Conservation (phyloP, 2,888 invertebrate genomes). For the Onthophagus sagittarius region DNA sequence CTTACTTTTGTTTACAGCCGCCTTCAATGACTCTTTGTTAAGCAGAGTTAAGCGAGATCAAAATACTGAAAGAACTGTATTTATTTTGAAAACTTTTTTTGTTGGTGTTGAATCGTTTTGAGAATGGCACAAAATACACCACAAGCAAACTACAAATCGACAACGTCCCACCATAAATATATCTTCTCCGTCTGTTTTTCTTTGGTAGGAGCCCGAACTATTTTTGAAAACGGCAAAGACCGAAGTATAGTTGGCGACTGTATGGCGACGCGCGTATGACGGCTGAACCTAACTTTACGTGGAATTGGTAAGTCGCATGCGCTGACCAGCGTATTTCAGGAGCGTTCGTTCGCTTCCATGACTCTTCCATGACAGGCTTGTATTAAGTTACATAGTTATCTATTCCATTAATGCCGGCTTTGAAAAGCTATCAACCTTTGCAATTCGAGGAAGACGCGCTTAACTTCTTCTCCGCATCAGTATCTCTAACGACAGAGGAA, state of each 20-base stretch:
- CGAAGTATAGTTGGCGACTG: conserved; percentile 11
- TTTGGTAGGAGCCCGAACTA: conserved; percentile 4
- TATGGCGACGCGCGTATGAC: neutral
- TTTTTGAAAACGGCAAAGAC: conserved; percentile 11
- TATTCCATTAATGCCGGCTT: conserved; percentile 5
- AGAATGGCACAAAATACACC: neutral
- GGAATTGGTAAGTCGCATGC: conserved; percentile 5
- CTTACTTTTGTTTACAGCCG: neutral
- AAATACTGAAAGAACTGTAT: neutral
- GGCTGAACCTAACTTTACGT: conserved; percentile 3
- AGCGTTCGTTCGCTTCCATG: neutral
- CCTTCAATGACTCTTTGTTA: neutral
- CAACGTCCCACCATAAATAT: neutral
- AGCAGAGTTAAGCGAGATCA: neutral
- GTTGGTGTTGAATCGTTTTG: neutral
- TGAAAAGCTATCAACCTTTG: neutral
- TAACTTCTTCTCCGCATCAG: neutral
- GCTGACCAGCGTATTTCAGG: conserved; percentile 10
- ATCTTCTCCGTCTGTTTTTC: neutral
- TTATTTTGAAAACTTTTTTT: neutral
- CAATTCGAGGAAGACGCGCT: neutral
- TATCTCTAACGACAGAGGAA: neutral
- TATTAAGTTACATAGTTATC: conserved; percentile 11
- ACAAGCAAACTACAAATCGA: neutral
- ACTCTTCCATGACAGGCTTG: neutral